Evolutionary conservation across 2,113 vertebrate genomes (phyloP), one percentile per base, ranked within the genome.

Genomic region (Prionailurus bengalensis): DNA sequence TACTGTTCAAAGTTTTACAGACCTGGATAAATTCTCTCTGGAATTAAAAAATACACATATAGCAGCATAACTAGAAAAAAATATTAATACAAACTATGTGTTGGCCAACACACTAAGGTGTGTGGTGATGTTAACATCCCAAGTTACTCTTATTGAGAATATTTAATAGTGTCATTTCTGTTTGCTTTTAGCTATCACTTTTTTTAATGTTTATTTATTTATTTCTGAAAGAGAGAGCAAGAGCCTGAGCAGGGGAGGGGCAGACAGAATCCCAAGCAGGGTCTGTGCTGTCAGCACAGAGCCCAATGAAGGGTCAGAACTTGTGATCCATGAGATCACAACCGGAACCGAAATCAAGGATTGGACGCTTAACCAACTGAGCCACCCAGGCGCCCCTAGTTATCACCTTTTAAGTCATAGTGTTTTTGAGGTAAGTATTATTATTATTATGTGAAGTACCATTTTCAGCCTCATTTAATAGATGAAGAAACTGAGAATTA

Each of bases 1-100:
- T 99, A 93, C 99, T 99, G 73, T 99, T 99, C 93, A 99, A 86
- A 0, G 99, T 99, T 98, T 99, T 99, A 94, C 99, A 99, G 98
- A 99, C 99, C 98, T 99, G 99, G 98, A 99, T 99, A 97, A 99
- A 99, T 98, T 99, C 99, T 29, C 98, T 99, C 99, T 99, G 99
- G 19, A 95, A 97, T 87, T 63, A 53, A 95, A 8, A 21, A 89
- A 27, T 27, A 33, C 4, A 19, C 42, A 42, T 42, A 17, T 53
- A 53, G 53, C 53, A 16, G 53, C 53, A 53, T 23, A 21, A 58
- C 58, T 21, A 58, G 58, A 58, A 58, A 58, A 55, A 51, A 70
- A 82, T 71, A 66, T 21, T 80, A 85, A 74, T 66, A 66, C 23
- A n/a, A 89, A n/a, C n/a, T 23, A 13, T 14, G 15, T 66, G 4